Evolutionary conservation across 1,140 invertebrate species (phyloP).

Genomic region (Bombus turneri): DNA sequence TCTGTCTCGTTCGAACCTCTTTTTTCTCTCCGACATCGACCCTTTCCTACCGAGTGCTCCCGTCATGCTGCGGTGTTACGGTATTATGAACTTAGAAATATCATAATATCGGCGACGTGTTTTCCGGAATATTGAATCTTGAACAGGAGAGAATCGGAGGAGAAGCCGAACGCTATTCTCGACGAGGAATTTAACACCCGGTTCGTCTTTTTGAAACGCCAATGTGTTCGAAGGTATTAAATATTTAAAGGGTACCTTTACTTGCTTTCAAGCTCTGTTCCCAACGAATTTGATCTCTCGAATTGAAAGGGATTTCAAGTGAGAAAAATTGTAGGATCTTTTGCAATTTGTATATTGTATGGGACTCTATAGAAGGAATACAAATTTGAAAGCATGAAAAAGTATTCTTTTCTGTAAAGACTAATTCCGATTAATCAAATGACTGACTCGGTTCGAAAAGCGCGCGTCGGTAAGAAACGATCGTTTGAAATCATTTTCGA

Average conservation of each 20-base stretch:
- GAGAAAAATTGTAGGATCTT: not conserved
- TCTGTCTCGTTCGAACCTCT: not conserved
- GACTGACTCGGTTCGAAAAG: no score
- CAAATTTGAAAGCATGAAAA: no score
- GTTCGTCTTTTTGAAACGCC: not conserved
- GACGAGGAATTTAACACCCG: not conserved
- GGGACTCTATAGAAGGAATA: not conserved
- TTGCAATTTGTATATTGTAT: not conserved
- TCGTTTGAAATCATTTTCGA: no score
- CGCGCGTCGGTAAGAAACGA: no score
- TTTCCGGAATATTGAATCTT: conserved; percentile 71
- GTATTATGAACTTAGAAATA: conserved; percentile 71
- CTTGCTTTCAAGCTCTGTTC: not conserved
- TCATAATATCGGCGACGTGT: conserved; percentile 71
- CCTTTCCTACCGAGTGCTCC: conserved; percentile 3
- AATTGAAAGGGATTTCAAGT: not conserved
- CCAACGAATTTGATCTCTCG: not conserved
- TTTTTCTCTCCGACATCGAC: not conserved
- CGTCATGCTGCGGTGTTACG: conserved; percentile 56
- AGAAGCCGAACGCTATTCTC: conserved; percentile 8
- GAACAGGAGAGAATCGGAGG: conserved; percentile 42
- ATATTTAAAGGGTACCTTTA: not conserved
- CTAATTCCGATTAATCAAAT: not conserved
- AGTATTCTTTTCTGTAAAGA: not conserved
- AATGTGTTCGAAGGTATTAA: conserved; percentile 6